Evolutionary conservation across 2,797 vertebrate genomes (phyloP).

Genomic region (Lophotriccus pileatus): DNA sequence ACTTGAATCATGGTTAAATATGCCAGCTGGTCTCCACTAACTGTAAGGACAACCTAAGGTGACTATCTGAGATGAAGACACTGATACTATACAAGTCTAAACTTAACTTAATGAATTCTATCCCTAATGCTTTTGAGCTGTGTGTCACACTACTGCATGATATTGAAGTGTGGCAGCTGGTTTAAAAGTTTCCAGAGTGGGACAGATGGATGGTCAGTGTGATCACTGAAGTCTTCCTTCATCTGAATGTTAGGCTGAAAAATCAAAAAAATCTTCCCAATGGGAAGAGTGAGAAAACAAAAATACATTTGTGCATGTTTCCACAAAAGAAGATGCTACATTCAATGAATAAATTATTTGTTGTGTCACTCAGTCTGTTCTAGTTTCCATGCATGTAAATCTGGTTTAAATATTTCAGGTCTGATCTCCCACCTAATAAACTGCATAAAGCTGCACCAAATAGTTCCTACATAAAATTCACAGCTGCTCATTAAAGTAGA

Average conservation of each 20-base stretch:
- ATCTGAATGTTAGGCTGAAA: not conserved
- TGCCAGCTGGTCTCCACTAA: constrained; percentile 4
- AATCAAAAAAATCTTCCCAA: not conserved
- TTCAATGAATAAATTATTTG: not conserved
- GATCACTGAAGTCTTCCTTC: not conserved
- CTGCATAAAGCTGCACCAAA: not conserved
- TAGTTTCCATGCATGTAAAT: not conserved
- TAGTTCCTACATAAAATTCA: not conserved
- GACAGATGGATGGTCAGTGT: not conserved
- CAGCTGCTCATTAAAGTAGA: not conserved
- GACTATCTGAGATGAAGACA: constrained; percentile 5
- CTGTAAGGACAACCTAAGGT: constrained; percentile 19
- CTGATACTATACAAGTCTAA: not conserved
- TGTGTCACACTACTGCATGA: not conserved
- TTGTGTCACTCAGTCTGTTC: not conserved
- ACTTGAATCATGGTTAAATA: not conserved
- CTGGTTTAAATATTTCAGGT: not conserved
- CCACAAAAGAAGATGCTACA: not conserved
- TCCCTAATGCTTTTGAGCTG: not conserved
- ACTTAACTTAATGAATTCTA: constrained; percentile 47
- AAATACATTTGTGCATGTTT: not conserved
- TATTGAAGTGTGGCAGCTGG: not conserved
- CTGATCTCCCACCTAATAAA: not conserved
- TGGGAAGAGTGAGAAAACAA: not conserved
- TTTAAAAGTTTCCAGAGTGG: not conserved